A percentile compares a stretch with the other conserved stretches of the same genome.
Evolutionary conservation across 2,113 vertebrate genomes (phyloP).

Genomic region (Pycnonotus jocosus): DNA sequence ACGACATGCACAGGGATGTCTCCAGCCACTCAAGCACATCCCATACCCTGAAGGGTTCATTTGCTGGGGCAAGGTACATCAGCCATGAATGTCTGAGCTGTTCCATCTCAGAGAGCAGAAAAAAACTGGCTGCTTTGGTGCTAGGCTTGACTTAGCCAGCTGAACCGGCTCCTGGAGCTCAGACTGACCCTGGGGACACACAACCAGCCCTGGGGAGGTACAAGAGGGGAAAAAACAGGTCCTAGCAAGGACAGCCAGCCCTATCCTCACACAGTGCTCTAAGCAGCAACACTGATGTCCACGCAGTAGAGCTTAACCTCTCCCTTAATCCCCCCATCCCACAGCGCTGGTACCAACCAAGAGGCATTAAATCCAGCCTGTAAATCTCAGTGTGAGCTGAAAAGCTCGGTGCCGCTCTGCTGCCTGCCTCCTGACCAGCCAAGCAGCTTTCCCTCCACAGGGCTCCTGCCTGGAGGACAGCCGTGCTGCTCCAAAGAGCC

Average conservation of each 20-base stretch:
- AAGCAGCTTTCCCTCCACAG: not conserved
- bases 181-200: not conserved
- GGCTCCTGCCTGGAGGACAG: not conserved
- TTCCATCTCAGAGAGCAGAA: not conserved
- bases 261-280: not conserved
- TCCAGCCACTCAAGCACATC: not conserved
- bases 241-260: not conserved
- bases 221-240: not conserved
- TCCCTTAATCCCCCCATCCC: not conserved
- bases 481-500: not conserved
- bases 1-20: not conserved
- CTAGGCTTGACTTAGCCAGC: not conserved
- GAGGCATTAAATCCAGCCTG: not conserved
- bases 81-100: not conserved
- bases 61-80: not conserved
- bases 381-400: not conserved
- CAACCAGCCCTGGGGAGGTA: not conserved
- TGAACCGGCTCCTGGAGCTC: not conserved
- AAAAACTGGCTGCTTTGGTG: not conserved
- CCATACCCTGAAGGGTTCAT: not conserved
- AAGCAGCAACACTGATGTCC: not conserved
- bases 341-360: accelerated
- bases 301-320: not conserved
- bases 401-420: not conserved
- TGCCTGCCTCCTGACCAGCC: not conserved